Conservation (phyloP, 2,113 vertebrate genomes). For the Cavia aperea region DNA sequence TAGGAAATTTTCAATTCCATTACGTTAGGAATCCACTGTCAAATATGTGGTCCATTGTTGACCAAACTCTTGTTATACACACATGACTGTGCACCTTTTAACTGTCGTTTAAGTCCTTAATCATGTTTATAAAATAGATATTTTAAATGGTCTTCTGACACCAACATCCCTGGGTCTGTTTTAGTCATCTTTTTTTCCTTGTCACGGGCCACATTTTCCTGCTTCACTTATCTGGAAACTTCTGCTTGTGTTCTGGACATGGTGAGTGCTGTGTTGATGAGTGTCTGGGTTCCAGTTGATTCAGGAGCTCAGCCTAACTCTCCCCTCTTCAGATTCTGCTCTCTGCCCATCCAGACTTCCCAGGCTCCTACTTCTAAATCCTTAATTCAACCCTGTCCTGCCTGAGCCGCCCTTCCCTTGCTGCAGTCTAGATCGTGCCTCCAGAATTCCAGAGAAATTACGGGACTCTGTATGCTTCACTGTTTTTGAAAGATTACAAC, state of each 20-base stretch:
- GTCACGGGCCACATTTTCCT: background rate
- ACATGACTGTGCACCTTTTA: background rate
- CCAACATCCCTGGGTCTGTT: background rate
- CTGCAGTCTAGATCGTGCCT: background rate
- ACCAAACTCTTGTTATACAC: background rate
- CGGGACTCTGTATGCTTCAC: background rate
- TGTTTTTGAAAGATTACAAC: background rate
- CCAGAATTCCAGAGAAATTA: background rate
- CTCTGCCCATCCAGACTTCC: background rate
- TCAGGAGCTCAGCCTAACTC: background rate
- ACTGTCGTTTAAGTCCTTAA: slow-evolving; percentile 20
- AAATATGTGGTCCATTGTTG: background rate
- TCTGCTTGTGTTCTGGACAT: background rate
- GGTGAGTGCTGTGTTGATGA: background rate
- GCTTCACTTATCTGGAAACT: background rate
- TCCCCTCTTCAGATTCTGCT: background rate
- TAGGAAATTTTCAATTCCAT: background rate
- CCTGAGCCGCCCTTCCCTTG: background rate
- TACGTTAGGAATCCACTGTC: background rate
- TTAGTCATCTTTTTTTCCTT: background rate
- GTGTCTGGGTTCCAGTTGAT: background rate
- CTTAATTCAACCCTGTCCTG: background rate
- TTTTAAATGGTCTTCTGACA: slow-evolving; percentile 6
- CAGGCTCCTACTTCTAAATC: background rate
- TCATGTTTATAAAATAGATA: slow-evolving; percentile 24